Base-by-base conservation (phyloP, 35 echinoderm and acorn worm species). In the Lytechinus variegatus region DNA sequence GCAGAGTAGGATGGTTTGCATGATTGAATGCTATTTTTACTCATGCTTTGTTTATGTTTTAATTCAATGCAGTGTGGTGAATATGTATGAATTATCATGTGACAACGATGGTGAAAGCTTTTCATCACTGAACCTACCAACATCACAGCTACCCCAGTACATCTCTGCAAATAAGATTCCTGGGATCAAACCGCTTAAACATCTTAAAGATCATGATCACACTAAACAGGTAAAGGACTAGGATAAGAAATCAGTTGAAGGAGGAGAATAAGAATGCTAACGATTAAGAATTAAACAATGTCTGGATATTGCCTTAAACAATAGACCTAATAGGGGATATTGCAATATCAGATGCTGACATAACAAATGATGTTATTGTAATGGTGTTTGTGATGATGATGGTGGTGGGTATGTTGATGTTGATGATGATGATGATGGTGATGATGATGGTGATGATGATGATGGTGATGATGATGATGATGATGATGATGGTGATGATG, bases 131-230 rank as follows among this genome's bases (percentile, higher is more conserved):
- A 27, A 5, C 60, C 9, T 86, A 9, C 94, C 94, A 11, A 66
- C 7, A 52, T 57, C 9, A 27, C 60, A 95, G 14, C 58, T 86
- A 29, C 28, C 58, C 58, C 27, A 87, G 56, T 6, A 86, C 44
- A 87, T 88, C 57, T 86, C 52, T 54, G 9, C 14, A 60, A 28
- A 94, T 86, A 94, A 94, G 92, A 92, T 94, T 86, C 91, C 61
- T 89, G 91, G 86, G 16, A 54, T 90, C 87, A 95, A 0, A 89
- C 54, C 94, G 27, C 72, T 95, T 29, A 97, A 89, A 72, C 97
- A 97, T 52, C 94, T 97, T 16, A 97, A 97, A 87, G 96, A 97
- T 53, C 95, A 97, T 92, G 96, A 99, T 87, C 97, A 99, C 87
- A 99, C 96, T 11, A 90, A 96, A 87, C 93, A 94, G 96, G 98